Evolutionary conservation across 2,113 vertebrate species (phyloP), one percentile per base, ranked within the genome.

Genomic region (Hemicordylus capensis): DNA sequence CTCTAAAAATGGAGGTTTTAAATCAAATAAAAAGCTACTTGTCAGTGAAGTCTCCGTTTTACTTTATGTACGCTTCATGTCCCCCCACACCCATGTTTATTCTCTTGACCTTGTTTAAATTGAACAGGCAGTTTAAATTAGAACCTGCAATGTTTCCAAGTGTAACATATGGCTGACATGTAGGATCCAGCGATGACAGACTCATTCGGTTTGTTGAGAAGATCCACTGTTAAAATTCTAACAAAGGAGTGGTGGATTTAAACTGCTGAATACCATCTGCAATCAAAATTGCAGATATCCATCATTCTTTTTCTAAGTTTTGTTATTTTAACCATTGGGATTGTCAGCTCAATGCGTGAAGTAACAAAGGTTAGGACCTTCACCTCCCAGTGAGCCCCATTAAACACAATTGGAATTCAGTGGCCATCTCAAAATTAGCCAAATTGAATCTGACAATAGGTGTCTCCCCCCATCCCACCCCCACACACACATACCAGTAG

Each of bases 121-220:
- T 92, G 90, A 96, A 89, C 87, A 91, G 92, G 91, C 93, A 95
- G 88, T 93, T 96, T 95, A 94, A 96, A 96, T 94, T 94, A 94
- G 84, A 93, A 90, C 87, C 89, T 92, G 90, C 78, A 91, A 89
- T 89, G 80, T 89, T 92, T 92, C 92, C 92, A 89, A 51, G 79
- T 92, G 89, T 91, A 92, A 81, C 95, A 94, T 94, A 95, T 94
- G 94, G 94, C 95, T 96, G 95, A 88, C 91, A 94, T 94, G 91
- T 90, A 93, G 91, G 89, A 89, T 85, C 90, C 85, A 91, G 88
- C 88, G 87, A 87, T 91, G 86, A 89, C 80, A 61, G 85, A 88
- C 95, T 86, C 93, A 94, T 92, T 58, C 90, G 92, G 87, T 95
- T 93, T 93, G 78, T 94, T 92, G 92, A 95, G 90, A 54, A 91